Base-by-base conservation (phyloP, 2,888 invertebrate species). In the Saturnia pavonia region DNA sequence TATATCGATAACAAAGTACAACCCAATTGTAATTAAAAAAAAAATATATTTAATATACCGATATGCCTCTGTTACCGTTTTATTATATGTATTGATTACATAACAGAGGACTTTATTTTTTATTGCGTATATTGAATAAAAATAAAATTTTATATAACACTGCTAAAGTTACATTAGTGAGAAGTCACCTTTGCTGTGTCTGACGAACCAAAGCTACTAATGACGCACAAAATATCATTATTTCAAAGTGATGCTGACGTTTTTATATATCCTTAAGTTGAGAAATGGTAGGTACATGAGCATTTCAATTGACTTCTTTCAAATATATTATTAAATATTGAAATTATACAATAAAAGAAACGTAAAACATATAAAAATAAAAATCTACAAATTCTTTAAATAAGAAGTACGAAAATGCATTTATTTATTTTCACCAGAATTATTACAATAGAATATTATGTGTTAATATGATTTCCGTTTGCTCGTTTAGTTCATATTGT, bases 381-480 rank as follows among this genome's bases (percentile, higher is more conserved):
- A 1, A 9, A 48, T 2, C 14, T 45, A 51, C 9, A 54, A 54
- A 11, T 11, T 11, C 54, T n/a, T 54, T 1, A 7, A 54, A 54
- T 22, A 34, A 4, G 3, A 34, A 34, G 2, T 34, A 34, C 6
- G 6, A 4, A 34, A 34, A 4, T 34, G 34, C 22, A 54, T 54
- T 22, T 22, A 22, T 22, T 22, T 54, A 22, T 54, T 54, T 22
- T 22, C 22, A 54, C n/a, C 54, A 22, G 8, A 54, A 7, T 54
- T 22, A 51, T 8, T 51, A 22, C 8, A 54, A 22, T 54, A 12
- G 19, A 54, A 80, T 75, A 78, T 78, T 78, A 72, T 77, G 72
- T 78, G 77, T 75, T 70, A 77, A 75, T 84, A 81, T 77, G 77
- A 81, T 78, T 78, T 70, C 63, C 63, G 74, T 76, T 75, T 67